These are phyloP conservation scores for Caenorhabditis panamensis DNA, from an alignment of 2,888 invertebrate species.

Conservation along the genomic window DNA sequence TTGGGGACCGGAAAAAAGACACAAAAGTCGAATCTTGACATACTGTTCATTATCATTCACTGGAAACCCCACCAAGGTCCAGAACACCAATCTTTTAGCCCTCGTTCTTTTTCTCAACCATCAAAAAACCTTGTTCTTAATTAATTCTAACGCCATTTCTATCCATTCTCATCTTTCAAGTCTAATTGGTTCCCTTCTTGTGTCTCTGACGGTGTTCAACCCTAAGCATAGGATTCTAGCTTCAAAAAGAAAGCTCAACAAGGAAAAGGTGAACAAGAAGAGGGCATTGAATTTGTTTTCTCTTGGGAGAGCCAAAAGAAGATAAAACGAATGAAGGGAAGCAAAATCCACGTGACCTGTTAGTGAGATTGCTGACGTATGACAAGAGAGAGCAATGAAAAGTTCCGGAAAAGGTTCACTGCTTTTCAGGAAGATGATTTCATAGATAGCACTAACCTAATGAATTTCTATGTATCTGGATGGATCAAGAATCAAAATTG, in stretches of 20 bases:
- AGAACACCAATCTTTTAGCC: not conserved
- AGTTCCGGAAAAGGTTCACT: not conserved
- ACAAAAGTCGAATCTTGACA: not conserved
- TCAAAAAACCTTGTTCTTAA: not conserved
- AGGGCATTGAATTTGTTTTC: slow-evolving; percentile 16
- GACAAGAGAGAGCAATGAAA: not conserved
- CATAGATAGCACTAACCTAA: too few species aligned
- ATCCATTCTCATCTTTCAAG: not conserved
- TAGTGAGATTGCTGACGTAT: slow-evolving; percentile 4
- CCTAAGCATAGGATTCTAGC: too few species aligned
- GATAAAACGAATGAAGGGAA: slow-evolving; percentile 6
- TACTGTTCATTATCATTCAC: not conserved
- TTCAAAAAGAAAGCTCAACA: not conserved
- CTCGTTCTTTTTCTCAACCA: not conserved
- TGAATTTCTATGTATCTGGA: too few species aligned
- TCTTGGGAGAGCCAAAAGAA: slow-evolving; percentile 9
- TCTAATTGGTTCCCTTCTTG: not conserved
- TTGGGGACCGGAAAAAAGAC: not conserved
- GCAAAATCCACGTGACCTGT: slow-evolving; percentile 1
- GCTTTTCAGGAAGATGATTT: not conserved
- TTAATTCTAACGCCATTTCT: not conserved
- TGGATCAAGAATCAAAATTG: too few species aligned
- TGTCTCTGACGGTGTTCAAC: not conserved
- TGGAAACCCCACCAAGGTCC: not conserved
- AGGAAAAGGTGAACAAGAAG: not conserved